These are phyloP conservation scores for Synaphobranchus kaupii DNA, from an alignment of 2,797 vertebrate genomes.

Conservation along the genomic window DNA sequence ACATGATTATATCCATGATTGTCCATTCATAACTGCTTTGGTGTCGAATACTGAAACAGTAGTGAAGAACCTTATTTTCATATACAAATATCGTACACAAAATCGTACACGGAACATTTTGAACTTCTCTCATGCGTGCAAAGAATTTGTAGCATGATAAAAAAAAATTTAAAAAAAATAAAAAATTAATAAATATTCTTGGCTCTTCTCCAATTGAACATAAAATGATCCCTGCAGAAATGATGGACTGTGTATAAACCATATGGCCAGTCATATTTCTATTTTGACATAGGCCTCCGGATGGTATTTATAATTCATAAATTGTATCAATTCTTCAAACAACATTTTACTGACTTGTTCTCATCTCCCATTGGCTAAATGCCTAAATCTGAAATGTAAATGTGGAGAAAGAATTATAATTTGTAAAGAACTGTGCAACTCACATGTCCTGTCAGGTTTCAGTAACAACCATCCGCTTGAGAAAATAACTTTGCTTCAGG, in stretches of 20 bases:
- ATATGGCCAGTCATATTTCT: neutral
- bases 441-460: neutral
- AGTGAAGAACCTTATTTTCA: neutral
- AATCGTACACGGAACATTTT: neutral
- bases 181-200: too few relatives aligned
- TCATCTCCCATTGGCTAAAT: neutral
- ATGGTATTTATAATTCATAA: neutral
- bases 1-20: neutral
- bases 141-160: neutral
- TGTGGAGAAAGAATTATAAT: neutral
- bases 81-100: neutral
- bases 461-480: neutral
- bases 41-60: neutral
- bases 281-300: neutral
- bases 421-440: conserved; percentile 2
- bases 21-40: neutral
- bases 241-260: neutral
- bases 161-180: too few relatives aligned
- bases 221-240: neutral
- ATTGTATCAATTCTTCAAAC: neutral
- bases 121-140: neutral
- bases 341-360: neutral
- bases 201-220: neutral
- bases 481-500: conserved; percentile 13
- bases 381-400: neutral